Evolutionary conservation across 2,113 vertebrate species (phyloP).

Genomic region (Oncorhynchus keta): DNA sequence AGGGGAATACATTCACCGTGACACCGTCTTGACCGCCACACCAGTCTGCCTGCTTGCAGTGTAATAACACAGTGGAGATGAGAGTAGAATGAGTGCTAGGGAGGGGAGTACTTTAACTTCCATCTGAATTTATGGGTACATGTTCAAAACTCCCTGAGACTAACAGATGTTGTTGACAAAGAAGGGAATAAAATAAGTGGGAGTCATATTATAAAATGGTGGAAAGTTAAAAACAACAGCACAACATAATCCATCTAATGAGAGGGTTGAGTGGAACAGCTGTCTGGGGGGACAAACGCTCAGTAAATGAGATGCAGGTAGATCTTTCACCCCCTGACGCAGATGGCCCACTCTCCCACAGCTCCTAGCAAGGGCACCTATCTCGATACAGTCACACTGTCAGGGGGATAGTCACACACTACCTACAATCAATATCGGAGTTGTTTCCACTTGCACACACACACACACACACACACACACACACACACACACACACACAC

Average conservation of each 20-base stretch:
- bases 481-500: no score
- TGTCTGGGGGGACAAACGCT: conserved; percentile 56
- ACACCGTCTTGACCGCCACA: no score
- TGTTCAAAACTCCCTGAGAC: neutral
- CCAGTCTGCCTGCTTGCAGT: no score
- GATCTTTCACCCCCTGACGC: conserved; percentile 55
- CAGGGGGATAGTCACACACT: no score
- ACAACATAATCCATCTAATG: conserved; percentile 60
- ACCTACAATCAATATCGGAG: conserved; percentile 36
- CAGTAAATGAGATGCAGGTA: conserved; percentile 54
- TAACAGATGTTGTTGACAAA: conserved; percentile 73
- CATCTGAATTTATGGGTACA: no score
- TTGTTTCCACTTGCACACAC: neutral
- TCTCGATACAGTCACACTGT: no score
- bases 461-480: neutral
- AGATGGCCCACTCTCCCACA: conserved; percentile 49
- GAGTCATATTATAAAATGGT: conserved; percentile 43
- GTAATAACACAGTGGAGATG: no score
- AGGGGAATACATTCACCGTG: no score
- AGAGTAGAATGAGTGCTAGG: no score
- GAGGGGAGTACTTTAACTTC: neutral
- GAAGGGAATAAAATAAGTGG: conserved; percentile 35
- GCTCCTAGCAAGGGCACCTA: neutral
- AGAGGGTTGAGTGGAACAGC: conserved; percentile 63
- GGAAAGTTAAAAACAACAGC: conserved; percentile 53